Percentiles rank a stretch among this genome's conserved stretches.
These are phyloP conservation scores for Helostoma temminkii DNA, from an alignment of 2,797 vertebrate genomes.

Conservation along the genomic window DNA sequence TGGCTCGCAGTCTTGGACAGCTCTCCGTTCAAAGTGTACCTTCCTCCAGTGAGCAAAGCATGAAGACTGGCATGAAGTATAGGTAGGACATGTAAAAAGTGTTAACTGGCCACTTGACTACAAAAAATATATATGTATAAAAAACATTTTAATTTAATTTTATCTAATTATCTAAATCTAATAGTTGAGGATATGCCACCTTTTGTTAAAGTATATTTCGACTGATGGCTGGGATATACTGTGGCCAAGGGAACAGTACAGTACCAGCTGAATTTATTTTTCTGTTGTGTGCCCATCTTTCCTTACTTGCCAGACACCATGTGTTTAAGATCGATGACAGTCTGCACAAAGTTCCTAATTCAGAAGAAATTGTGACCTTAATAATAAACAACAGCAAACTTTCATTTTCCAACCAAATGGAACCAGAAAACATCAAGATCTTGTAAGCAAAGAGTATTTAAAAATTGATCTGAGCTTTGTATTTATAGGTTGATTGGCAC, in stretches of 20 bases:
- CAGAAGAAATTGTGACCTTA: neutral
- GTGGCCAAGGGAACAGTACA: too few relatives aligned
- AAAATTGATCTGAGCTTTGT: slow-evolving; percentile 1
- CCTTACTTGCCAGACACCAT: neutral
- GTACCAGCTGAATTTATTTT: too few relatives aligned
- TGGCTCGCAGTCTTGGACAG: slow-evolving; percentile 95
- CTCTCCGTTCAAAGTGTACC: slow-evolving; percentile 91
- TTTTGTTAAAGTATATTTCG: slow-evolving; percentile 9
- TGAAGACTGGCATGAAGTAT: slow-evolving; percentile 95
- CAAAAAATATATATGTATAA: too few relatives aligned
- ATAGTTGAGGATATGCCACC: slow-evolving; percentile 1
- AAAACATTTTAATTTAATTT: too few relatives aligned
- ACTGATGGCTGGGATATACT: slow-evolving; percentile 16
- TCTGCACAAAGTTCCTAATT: too few relatives aligned
- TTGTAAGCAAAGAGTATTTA: neutral
- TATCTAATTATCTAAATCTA: too few relatives aligned
- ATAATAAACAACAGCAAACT: slow-evolving; percentile 5
- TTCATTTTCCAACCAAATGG: neutral
- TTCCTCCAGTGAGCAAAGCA: slow-evolving; percentile 87
- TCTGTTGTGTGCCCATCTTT: too few relatives aligned
- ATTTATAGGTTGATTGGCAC: neutral
- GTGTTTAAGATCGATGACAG: too few relatives aligned
- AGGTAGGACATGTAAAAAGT: slow-evolving; percentile 86
- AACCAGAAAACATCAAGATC: neutral
- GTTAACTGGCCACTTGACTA: neutral